These are phyloP conservation scores for Eueremaeus valkanovi DNA, from an alignment of 2,888 invertebrate species.

Conservation along the genomic window DNA sequence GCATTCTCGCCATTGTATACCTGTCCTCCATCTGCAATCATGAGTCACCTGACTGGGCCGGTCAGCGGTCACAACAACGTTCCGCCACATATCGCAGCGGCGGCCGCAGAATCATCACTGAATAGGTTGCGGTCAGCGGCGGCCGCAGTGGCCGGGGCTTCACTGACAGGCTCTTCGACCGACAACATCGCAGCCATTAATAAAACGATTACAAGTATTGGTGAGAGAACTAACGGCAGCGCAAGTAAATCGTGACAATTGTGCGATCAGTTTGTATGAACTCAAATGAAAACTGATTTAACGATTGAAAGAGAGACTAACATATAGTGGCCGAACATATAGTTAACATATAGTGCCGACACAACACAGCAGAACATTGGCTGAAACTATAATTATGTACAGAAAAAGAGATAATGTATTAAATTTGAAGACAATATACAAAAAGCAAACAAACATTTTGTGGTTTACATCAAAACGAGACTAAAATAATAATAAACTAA, in stretches of 20 bases:
- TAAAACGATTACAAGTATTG: conserved; percentile 15
- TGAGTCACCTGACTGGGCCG: conserved; percentile 33
- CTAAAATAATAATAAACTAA: too few species aligned
- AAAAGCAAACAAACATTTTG: too few species aligned
- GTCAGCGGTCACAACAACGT: not conserved
- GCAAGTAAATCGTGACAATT: not conserved
- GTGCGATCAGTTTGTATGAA: too few species aligned
- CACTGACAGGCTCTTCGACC: conserved; percentile 1
- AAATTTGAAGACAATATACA: too few species aligned
- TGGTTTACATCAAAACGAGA: too few species aligned
- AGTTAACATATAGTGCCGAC: too few species aligned
- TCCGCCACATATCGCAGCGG: conserved; percentile 39
- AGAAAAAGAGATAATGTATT: too few species aligned
- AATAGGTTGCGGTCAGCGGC: conserved; percentile 46
- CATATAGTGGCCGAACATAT: too few species aligned
- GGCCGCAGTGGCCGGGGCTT: conserved; percentile 39
- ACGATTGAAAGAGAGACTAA: too few species aligned
- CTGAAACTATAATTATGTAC: too few species aligned
- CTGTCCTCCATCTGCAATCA: conserved; percentile 42
- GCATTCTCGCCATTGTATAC: conserved; percentile 47
- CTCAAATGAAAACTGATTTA: too few species aligned
- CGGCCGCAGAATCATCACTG: conserved; percentile 43
- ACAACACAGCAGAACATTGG: too few species aligned
- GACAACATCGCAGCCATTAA: conserved; percentile 11
- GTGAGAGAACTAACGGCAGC: not conserved